Conservation (phyloP, 2,888 invertebrate genomes). For the Lasioglossum lativentre region DNA sequence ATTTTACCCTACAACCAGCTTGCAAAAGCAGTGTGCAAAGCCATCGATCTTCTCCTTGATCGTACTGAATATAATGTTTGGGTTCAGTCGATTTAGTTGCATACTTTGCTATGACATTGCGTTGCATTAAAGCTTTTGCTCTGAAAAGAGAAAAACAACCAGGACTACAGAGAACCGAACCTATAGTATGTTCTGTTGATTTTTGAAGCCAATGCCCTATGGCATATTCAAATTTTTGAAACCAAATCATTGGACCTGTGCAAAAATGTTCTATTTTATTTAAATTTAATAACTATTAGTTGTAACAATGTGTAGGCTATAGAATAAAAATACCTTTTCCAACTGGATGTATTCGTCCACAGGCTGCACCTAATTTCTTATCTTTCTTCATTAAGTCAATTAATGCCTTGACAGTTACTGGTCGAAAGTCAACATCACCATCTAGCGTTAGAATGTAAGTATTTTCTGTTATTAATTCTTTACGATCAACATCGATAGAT, state of each 20-base stretch:
- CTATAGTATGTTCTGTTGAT: slow-evolving; percentile 95
- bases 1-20: slow-evolving; percentile 91
- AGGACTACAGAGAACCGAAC: slow-evolving; percentile 95
- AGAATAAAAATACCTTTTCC: slow-evolving; percentile 85
- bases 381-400: slow-evolving; percentile 95
- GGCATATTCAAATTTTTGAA: slow-evolving; percentile 95
- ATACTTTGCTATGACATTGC: slow-evolving; percentile 95
- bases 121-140: slow-evolving; percentile 95
- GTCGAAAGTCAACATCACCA: slow-evolving; percentile 95
- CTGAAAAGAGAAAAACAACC: slow-evolving; percentile 97
- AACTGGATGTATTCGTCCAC: slow-evolving; percentile 95
- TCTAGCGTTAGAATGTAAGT: slow-evolving; percentile 94
- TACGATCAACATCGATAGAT: slow-evolving; percentile 87
- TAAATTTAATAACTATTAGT: slow-evolving; percentile 1
- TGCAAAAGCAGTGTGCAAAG: slow-evolving; percentile 96
- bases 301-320: not conserved
- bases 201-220: slow-evolving; percentile 97
- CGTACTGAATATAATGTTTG: slow-evolving; percentile 95
- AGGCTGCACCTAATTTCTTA: slow-evolving; percentile 92
- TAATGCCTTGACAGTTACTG: slow-evolving; percentile 91
- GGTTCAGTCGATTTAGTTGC: slow-evolving; percentile 92
- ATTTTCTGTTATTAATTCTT: slow-evolving; percentile 91
- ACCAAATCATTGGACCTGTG: slow-evolving; percentile 93
- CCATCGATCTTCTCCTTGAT: slow-evolving; percentile 99
- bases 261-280: not conserved